Base-by-base conservation (phyloP, 2,113 vertebrate species). In the Proterorhinus semilunaris region DNA sequence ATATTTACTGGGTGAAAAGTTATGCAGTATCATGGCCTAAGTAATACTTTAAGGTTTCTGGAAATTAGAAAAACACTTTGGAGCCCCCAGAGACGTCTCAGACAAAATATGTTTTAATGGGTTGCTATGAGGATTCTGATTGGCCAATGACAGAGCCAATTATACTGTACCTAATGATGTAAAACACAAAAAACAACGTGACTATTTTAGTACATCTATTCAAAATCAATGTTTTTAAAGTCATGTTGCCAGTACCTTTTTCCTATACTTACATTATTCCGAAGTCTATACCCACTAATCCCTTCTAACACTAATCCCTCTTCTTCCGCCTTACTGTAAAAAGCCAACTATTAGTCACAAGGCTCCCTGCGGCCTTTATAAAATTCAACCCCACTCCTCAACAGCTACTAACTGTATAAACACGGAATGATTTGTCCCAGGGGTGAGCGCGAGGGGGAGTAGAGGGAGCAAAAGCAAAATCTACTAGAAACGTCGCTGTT, bases 321-420 rank as follows among this genome's bases (percentile, higher is more conserved):
- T 69, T 69, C 78, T 70, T 78, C 77, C 76, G 71, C 57, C 74
- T 69, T 71, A 65, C 44, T 59, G 62, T 71, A 69, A 71, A 63
- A 79, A 82, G 67, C 75, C 81, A 81, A 74, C 77, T 64, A 87
- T 78, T 84, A 85, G 80, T 80, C 80, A 81, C 71, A 84, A 85
- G 71, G 21, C 70, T 81, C 79, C 87, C 82, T 72, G 71, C 55
- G 78, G 87, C 83, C 82, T 83, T 80, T 82, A 71, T 75, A 83
- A 86, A 89, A 85, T 68, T 71, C 80, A 61, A 71, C 67, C 68
- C n/a, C 74, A 66, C 57, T 45, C 49, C 53, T 45, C 78, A n/a
- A 63, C 70, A 65, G 72, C 72, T 69, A 68, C 68, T 64, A 76
- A 74, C 68, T 64, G 74, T 78, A 79, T 78, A 86, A 89, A 78